Percentiles rank a stretch among this genome's conserved stretches.
Evolutionary conservation across 2,113 vertebrate species (phyloP).

Genomic region (Condylura cristata): DNA sequence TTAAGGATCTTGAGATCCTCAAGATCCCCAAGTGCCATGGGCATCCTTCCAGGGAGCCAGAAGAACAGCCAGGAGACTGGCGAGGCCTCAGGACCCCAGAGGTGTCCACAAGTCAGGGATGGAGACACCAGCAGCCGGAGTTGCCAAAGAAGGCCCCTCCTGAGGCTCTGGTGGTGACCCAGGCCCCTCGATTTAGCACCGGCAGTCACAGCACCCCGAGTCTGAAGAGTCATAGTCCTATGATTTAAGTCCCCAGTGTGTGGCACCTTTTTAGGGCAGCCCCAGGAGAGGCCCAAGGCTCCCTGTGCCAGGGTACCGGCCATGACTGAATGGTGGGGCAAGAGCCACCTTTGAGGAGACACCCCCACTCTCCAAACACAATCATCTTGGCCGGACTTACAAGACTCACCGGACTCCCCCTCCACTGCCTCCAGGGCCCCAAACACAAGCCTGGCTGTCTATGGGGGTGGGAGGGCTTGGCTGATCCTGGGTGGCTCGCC

Average conservation of each 20-base stretch:
- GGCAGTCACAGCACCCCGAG: not conserved
- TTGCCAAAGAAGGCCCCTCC: not conserved
- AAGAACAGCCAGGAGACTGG: not conserved
- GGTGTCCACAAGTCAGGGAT: not conserved
- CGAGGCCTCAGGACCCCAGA: not conserved
- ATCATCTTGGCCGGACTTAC: not conserved
- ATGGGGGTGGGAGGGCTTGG: not conserved
- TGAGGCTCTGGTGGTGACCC: accelerated
- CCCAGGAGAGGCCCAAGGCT: not conserved
- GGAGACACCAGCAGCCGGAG: not conserved
- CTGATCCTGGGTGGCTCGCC: not conserved
- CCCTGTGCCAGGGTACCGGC: no score
- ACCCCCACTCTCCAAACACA: not conserved
- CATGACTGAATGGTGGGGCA: no score
- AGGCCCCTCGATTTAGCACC: not conserved
- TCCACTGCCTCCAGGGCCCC: not conserved
- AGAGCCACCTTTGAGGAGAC: not conserved
- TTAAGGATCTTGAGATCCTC: not conserved
- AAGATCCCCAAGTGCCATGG: not conserved
- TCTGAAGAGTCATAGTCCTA: accelerated
- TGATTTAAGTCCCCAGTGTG: accelerated
- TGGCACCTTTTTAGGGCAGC: not conserved
- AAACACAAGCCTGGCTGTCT: not conserved
- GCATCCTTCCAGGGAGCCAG: not conserved
- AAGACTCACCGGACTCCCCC: not conserved